Evolutionary conservation across 2,888 invertebrate genomes (phyloP).

Genomic region (Nemapogon koenigi): DNA sequence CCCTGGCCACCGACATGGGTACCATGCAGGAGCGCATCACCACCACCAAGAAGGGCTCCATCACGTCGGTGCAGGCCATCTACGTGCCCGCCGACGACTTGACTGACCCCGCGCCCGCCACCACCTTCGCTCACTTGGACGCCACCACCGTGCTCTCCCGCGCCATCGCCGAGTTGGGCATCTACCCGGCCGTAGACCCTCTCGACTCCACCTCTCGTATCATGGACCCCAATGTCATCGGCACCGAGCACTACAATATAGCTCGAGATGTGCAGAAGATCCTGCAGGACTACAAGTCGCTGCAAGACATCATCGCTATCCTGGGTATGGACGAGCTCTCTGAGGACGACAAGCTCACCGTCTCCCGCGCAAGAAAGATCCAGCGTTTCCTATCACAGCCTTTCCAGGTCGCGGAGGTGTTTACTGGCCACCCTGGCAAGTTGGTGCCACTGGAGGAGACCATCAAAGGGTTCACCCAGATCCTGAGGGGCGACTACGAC

Average conservation of each 20-base stretch:
- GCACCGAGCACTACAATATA: constrained; percentile 86
- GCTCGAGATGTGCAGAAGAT: constrained; percentile 94
- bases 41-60: constrained; percentile 93
- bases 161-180: constrained; percentile 91
- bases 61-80: constrained; percentile 95
- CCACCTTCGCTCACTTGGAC: constrained; percentile 95
- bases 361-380: constrained; percentile 93
- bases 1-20: constrained; percentile 97
- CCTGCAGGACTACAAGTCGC: constrained; percentile 80
- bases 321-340: constrained; percentile 94
- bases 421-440: constrained; percentile 92
- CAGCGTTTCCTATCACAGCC: constrained; percentile 94
- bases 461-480: constrained; percentile 87
- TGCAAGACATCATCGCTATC: constrained; percentile 92
- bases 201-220: constrained; percentile 94
- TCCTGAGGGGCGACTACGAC: constrained; percentile 85
- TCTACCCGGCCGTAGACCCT: constrained; percentile 95
- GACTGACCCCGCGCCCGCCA: constrained; percentile 95
- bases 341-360: constrained; percentile 93
- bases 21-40: constrained; percentile 97
- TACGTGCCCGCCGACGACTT: constrained; percentile 97
- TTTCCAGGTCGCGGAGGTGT: constrained; percentile 92
- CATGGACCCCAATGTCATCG: constrained; percentile 92
- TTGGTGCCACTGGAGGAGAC: constrained; percentile 87
- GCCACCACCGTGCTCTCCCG: constrained; percentile 94